These are phyloP conservation scores for Danio tinwini DNA, from an alignment of 2,797 vertebrate genomes.

Conservation along the genomic window DNA sequence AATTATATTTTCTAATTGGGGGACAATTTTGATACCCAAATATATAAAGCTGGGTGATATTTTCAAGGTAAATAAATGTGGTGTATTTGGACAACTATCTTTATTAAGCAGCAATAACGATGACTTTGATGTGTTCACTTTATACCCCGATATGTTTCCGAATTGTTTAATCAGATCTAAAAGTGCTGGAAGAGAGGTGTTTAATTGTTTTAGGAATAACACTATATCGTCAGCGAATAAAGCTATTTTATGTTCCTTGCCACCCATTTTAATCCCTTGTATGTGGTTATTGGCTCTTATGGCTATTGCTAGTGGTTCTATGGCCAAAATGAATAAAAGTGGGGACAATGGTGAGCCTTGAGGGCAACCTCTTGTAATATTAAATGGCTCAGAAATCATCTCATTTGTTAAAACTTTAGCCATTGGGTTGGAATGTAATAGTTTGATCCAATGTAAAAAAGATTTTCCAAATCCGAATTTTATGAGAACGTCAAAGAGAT, in stretches of 20 bases:
- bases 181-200: not conserved
- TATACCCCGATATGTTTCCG: not conserved
- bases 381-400: too few relatives aligned
- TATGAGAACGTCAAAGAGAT: constrained; percentile 17
- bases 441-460: too few relatives aligned
- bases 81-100: not conserved
- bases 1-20: constrained; percentile 21
- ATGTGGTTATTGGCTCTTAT: not conserved
- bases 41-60: constrained; percentile 6
- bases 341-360: too few relatives aligned
- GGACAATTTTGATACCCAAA: constrained; percentile 13
- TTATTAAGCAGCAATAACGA: not conserved
- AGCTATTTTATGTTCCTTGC: constrained; percentile 4
- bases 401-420: too few relatives aligned
- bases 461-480: constrained; percentile 39
- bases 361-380: too few relatives aligned
- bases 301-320: too few relatives aligned
- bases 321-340: too few relatives aligned
- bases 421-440: too few relatives aligned
- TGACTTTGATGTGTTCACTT: constrained; percentile 8
- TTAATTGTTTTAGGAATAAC: not conserved
- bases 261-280: not conserved
- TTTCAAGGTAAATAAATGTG: constrained; percentile 4
- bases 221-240: not conserved
- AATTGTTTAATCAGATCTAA: not conserved